Evolutionary conservation across 2,888 invertebrate genomes (phyloP).

Genomic region (Mechanitis mazaeus): DNA sequence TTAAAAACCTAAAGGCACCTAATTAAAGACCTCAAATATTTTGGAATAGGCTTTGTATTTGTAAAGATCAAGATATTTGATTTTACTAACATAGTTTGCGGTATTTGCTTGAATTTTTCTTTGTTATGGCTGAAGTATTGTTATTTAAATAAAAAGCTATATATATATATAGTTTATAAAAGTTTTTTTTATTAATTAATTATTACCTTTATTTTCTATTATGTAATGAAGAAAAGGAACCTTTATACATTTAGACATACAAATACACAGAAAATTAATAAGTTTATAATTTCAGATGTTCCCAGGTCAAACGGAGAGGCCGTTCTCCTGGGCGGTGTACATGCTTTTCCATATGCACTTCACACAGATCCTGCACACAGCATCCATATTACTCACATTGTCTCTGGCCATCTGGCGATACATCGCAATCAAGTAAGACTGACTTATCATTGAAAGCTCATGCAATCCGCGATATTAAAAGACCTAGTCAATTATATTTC

Average conservation of each 20-base stretch:
- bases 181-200: no score
- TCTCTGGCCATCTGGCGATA: conserved; percentile 92
- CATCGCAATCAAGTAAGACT: conserved; percentile 85
- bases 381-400: conserved; percentile 88
- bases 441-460: no score
- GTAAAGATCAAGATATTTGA: not conserved
- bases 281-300: conserved; percentile 47
- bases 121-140: not conserved
- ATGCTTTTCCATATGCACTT: conserved; percentile 88
- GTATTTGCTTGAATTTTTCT: not conserved
- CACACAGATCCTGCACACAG: conserved; percentile 87
- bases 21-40: not conserved
- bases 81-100: not conserved
- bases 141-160: no score
- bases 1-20: not conserved
- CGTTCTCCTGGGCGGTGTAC: conserved; percentile 83
- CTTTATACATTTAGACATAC: no score
- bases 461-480: no score
- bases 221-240: no score
- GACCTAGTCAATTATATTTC: no score
- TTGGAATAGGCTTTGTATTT: not conserved
- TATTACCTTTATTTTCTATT: no score
- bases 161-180: no score
- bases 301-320: conserved; percentile 78
- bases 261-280: no score